Conservation (phyloP, 2,888 invertebrate genomes). For the Hartigia nigra region DNA sequence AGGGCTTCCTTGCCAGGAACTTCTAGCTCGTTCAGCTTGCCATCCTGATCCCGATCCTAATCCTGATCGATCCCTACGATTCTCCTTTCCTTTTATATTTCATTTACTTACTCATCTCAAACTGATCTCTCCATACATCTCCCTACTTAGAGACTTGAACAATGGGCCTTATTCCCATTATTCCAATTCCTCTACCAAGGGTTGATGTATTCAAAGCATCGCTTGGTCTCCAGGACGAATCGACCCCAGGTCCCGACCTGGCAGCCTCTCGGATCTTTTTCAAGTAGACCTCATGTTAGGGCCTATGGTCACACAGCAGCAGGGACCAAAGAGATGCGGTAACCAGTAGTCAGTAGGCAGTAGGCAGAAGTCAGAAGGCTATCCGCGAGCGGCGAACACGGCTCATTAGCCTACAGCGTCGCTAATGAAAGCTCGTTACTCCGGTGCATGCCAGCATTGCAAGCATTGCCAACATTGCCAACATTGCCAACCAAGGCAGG, state of each 20-base stretch:
- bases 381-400: constrained; percentile 40
- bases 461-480: constrained; percentile 33
- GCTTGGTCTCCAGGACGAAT: background rate
- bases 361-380: background rate
- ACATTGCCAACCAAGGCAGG: constrained; percentile 29
- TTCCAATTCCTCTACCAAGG: background rate
- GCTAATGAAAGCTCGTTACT: constrained; percentile 66
- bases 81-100: background rate
- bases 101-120: background rate
- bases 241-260: background rate
- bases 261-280: background rate
- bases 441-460: constrained; percentile 51
- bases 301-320: background rate
- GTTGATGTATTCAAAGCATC: background rate
- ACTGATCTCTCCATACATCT: background rate
- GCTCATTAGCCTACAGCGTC: constrained; percentile 66
- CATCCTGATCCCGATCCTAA: background rate
- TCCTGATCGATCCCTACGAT: background rate
- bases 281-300: background rate
- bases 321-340: constrained; percentile 5
- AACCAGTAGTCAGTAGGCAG: background rate
- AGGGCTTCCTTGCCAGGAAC: constrained; percentile 49
- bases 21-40: constrained; percentile 25
- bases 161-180: background rate
- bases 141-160: background rate